Evolutionary conservation across 1,140 invertebrate species (phyloP), one percentile per base, ranked within the genome.

Genomic region (Lordiphosa mommai): DNA sequence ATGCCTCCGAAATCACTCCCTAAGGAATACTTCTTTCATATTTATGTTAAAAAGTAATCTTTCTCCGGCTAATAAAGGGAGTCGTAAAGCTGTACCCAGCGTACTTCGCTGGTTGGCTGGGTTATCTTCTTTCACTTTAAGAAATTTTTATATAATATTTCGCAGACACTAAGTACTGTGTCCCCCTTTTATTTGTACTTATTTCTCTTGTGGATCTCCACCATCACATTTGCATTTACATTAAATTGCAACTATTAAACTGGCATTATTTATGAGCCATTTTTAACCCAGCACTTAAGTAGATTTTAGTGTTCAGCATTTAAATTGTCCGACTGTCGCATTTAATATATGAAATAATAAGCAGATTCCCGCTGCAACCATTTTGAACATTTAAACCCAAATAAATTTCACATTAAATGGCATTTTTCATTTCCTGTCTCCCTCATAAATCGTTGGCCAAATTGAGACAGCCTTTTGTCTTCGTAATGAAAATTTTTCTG

Each of bases 361-460:
- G 20, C 20, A 4, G 20, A 6, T 0, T 23, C 5, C 1, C 3
- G 20, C 20, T 23, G 4, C 20, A 23, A 6, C 20, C 20, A 4
- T 23, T 23, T 6, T 23, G 4, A 6, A 23, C 20, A 1, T 23
- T 14, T 17, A 5, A 14, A 10, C 16, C 1, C 27, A 47, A 47
- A 14, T 51, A 27, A 32, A 23, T 17, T 23, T 17, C 30, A 13
- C 32, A 48, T 41, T 65, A 41, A 60, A 64, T 32, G 20, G 7
- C 43, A n/a, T 48, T 70, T 43, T 46, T 46, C 49, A 53, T 64
- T 70, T 60, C 34, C 23, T 30, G 64, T 38, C 27, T n/a, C 51
- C 13, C 30, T 12, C 23, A 36, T 53, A 52, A 67, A 67, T 46
- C 30, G 13, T 17, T 29, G 17, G 41, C 40, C 13, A 23, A 36